Evolutionary conservation across 2,888 invertebrate species (phyloP), one percentile per base, ranked within the genome.

Genomic region (Seira sanloemensis): DNA sequence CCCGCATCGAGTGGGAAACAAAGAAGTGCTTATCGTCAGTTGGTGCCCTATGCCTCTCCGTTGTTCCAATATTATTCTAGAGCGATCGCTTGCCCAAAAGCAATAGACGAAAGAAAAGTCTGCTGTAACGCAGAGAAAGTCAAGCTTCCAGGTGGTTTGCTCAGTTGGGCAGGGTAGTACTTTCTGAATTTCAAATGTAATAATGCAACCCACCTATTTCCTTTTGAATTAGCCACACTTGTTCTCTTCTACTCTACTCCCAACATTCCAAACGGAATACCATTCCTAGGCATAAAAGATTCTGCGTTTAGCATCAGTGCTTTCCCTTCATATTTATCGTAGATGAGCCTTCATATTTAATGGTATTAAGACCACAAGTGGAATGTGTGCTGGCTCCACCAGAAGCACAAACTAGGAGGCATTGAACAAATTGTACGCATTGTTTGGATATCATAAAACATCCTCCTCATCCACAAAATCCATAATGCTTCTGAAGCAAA

Each of bases 111-210:
- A 37, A 37, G 69, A n/a, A n/a, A n/a, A n/a, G 37, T 46, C 69
- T 21, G 37, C 12, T 37, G 69, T 37, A 37, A 37, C 27, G 21
- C 27, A 69, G 37, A 46, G 69, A 37, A 69, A 23, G 9, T 67
- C 67, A n/a, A n/a, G 76, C 76, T 76, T 25, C 67, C 66, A 75
- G 75, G 75, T 75, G 75, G 66, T 75, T 76, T 37, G 75, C 37
- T 23, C n/a, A 21, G 4, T 21, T 37, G 19, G 1, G 19, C 25
- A 25, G 25, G 27, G 27, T 75, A 37, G n/a, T n/a, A n/a, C n/a
- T 23, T 62, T 75, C n/a, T 75, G 74, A 65, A 75, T 75, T 75
- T 37, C 21, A 65, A 75, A 75, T 75, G 21, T n/a, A 65, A 75
- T 65, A 26, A n/a, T n/a, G n/a, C n/a, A n/a, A n/a, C n/a, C n/a